A percentile compares a stretch with the other conserved stretches of the same genome.
These are phyloP conservation scores for Falco concolor DNA, from an alignment of 2,797 vertebrate species.

Conservation along the genomic window DNA sequence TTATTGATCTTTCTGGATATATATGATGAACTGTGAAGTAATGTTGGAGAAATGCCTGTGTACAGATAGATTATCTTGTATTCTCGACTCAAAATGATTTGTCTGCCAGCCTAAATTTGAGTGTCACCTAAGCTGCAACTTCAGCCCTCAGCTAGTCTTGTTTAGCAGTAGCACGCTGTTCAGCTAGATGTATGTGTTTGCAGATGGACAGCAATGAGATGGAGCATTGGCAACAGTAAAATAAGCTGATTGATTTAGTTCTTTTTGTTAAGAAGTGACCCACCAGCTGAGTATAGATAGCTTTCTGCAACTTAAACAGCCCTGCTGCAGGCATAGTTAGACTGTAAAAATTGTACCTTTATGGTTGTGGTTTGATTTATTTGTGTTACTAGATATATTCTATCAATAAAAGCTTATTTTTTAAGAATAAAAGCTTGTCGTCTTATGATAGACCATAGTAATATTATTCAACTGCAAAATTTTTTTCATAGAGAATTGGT, in stretches of 20 bases:
- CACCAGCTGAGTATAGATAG: background rate
- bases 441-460: background rate
- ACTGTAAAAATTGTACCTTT: background rate
- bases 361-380: background rate
- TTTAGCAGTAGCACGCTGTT: background rate
- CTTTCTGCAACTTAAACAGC: background rate
- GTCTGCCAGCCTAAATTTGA: background rate
- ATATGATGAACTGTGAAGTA: background rate
- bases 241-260: background rate
- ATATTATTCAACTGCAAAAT: background rate
- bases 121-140: background rate
- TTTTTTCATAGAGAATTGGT: background rate
- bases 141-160: background rate
- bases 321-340: background rate
- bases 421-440: background rate
- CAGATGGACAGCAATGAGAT: background rate
- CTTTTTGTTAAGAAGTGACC: background rate
- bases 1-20: background rate
- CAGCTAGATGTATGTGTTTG: background rate
- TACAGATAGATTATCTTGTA: background rate
- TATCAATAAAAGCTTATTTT: background rate
- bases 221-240: background rate
- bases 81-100: background rate
- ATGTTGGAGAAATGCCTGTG: background rate
- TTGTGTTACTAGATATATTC: background rate